phyloP scores from a whole-genome alignment of 2,113 vertebrate genomes.

The Apodemus sylvaticus region DNA sequence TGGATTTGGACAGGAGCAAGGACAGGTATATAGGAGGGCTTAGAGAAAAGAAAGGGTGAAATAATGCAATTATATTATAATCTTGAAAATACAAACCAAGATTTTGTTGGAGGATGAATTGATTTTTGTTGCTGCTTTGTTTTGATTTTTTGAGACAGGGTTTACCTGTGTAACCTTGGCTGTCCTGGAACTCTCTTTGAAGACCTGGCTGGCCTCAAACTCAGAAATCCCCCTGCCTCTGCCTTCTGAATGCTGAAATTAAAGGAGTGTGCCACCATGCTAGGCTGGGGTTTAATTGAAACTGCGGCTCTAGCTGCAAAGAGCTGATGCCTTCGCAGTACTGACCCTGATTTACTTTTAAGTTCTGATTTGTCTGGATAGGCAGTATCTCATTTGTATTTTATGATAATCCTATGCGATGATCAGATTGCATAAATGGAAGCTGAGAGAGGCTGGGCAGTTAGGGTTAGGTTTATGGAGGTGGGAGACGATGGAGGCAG shows the following conservation, averaged over 20 bases:
- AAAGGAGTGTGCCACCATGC: neutral
- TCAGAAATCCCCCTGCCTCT: neutral
- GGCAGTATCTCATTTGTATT: neutral
- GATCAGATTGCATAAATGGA: neutral
- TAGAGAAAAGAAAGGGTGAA: neutral
- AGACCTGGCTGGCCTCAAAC: neutral
- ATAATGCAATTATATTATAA: neutral
- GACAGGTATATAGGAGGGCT: neutral
- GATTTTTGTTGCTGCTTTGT: neutral
- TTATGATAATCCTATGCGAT: neutral
- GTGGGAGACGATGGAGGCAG: neutral
- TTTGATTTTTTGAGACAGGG: neutral
- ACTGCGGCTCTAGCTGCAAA: neutral
- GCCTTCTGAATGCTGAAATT: neutral
- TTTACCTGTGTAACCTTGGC: neutral
- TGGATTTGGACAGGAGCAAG: neutral
- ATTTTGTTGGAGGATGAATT: neutral
- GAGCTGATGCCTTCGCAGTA: neutral
- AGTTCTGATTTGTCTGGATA: neutral
- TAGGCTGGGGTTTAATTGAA: neutral
- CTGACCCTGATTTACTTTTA: constrained; percentile 1
- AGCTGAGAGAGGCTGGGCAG: neutral
- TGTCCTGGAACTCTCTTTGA: neutral
- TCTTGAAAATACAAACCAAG: neutral
- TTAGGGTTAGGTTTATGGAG: neutral